A percentile compares a stretch with the other conserved stretches of the same genome.
Evolutionary conservation across 2,888 invertebrate species (phyloP).

Genomic region (Dorcus parallelipipedus): DNA sequence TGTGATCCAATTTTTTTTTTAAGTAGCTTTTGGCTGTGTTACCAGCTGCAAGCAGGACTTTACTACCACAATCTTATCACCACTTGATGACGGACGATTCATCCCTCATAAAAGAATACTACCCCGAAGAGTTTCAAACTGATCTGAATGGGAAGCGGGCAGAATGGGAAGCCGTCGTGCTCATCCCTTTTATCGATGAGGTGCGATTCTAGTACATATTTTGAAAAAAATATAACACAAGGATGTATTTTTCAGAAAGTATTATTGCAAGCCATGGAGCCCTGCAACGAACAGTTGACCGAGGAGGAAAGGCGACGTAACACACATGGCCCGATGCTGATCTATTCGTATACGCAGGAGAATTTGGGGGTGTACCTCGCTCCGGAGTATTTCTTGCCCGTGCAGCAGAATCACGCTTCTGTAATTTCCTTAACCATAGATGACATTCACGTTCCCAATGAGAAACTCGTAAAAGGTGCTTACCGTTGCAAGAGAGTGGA

Average conservation of each 20-base stretch:
- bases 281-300: conserved; percentile 63
- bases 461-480: conserved; percentile 65
- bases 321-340: conserved; percentile 80
- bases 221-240: background rate
- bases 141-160: conserved; percentile 95
- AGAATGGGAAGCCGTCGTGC: conserved; percentile 94
- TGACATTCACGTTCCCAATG: conserved; percentile 57
- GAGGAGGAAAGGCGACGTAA: conserved; percentile 73
- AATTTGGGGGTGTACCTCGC: conserved; percentile 58
- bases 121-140: conserved; percentile 85
- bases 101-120: conserved; percentile 85
- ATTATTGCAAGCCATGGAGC: conserved; percentile 73
- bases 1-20: conserved; percentile 25
- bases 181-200: conserved; percentile 92
- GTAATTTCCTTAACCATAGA: conserved; percentile 53
- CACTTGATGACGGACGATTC: conserved; percentile 70
- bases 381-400: conserved; percentile 61
- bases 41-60: conserved; percentile 77
- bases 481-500: conserved; percentile 65
- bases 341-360: conserved; percentile 65
- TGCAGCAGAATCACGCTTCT: conserved; percentile 57
- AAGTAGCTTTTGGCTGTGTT: conserved; percentile 76
- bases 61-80: conserved; percentile 76
- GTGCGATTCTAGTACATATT: conserved; percentile 38
- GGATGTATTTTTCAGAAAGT: conserved; percentile 49